Conservation (phyloP, 2,797 vertebrate species). For the Pseudotriccus pelzelni region DNA sequence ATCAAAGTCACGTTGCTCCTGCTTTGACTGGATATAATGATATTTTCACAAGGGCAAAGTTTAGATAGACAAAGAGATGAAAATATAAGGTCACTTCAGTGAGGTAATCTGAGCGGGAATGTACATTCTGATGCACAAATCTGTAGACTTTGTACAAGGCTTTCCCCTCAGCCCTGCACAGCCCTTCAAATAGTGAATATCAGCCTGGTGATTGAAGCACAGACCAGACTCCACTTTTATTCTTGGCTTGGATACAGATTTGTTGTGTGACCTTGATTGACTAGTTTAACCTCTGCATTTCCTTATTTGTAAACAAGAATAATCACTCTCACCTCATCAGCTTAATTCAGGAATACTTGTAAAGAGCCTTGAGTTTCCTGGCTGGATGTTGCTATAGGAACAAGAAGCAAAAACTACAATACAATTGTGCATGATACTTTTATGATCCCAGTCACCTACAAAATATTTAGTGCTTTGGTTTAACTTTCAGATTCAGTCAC, state of each 20-base stretch:
- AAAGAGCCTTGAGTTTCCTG: background rate
- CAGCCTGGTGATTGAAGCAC: background rate
- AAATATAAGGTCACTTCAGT: slow-evolving; percentile 48
- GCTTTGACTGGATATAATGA: slow-evolving; percentile 17
- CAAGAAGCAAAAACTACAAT: background rate
- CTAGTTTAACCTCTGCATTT: slow-evolving; percentile 23
- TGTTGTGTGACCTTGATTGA: slow-evolving; percentile 13
- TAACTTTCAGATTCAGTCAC: background rate
- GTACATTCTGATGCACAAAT: slow-evolving; percentile 12
- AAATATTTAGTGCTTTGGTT: background rate
- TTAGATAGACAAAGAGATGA: slow-evolving; percentile 50
- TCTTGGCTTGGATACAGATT: background rate
- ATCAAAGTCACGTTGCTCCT: background rate
- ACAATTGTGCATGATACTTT: background rate
- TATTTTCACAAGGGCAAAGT: slow-evolving; percentile 52
- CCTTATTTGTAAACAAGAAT: slow-evolving; percentile 39
- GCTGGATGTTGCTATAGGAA: slow-evolving; percentile 23
- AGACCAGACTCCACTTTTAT: slow-evolving; percentile 6
- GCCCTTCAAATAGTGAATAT: background rate
- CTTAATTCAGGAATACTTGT: background rate
- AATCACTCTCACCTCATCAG: background rate
- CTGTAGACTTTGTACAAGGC: slow-evolving; percentile 33
- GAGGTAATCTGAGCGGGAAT: slow-evolving; percentile 38
- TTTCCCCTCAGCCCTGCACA: background rate
- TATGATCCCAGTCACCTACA: background rate